Base-by-base conservation (phyloP, 1,140 invertebrate genomes). In the Sycophila sp. region DNA sequence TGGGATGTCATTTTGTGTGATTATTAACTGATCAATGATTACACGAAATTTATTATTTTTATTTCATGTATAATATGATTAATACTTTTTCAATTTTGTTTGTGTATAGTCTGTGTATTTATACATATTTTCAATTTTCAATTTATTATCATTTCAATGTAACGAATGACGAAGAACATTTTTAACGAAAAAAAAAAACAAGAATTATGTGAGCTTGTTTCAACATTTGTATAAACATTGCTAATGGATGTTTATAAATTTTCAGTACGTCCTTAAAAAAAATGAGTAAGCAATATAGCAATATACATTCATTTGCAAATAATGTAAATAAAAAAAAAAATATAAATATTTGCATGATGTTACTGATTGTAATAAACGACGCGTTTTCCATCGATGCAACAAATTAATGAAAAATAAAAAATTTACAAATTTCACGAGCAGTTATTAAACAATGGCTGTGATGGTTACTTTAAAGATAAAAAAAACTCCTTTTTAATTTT, bases 91-190 rank as follows among this genome's bases (percentile, higher is more conserved):
- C n/a, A 56, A 19, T n/a, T 58, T 42, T 26, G 36, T 60, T 60
- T 60, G 22, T 60, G 30, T 42, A 60, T 60, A 60, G 36, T 60
- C 24, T 60, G 38, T 60, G 56, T 38, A 60, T 62, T 49, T 62
- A 62, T 47, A 62, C 13, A 10, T 34, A 8, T 45, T 42, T 17
- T 45, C 2, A 40, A 59, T 26, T 40, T 38, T 59, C 28, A 1
- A 59, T 40, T 34, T 40, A 26, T 40, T 59, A 24, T 13, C 40
- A 13, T 15, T 59, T 22, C 13, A 34, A 17, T 11, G 53, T 34
- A 10, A 55, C 17, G 26, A 22, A 59, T 11, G 34, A 38, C 17
- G 17, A 22, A 60, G 28, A 15, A 42, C n/a, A 30, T 60, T 60
- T 58, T 60, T 28, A 59, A n/a, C n/a, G n/a, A n/a, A n/a, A 28